phyloP scores from a whole-genome alignment of 2,113 vertebrate genomes.

The Neolamprologus brichardi region DNA sequence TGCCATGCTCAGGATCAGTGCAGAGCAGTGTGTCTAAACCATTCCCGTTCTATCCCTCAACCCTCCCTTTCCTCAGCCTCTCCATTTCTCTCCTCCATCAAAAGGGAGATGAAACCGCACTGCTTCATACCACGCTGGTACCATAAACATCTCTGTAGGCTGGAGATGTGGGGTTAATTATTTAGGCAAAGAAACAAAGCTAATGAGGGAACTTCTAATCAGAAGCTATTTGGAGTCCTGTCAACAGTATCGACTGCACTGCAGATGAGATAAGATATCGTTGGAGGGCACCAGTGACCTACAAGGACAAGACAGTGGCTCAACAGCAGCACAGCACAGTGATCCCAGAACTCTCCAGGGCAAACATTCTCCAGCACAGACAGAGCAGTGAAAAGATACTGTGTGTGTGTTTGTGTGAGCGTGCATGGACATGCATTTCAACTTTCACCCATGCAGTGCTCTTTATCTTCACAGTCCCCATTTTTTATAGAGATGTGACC shows the following conservation, averaged over 20 bases:
- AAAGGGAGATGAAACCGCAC: not conserved
- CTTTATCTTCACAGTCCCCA: constrained; percentile 27
- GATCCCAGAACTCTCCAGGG: constrained; percentile 54
- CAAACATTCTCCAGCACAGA: constrained; percentile 40
- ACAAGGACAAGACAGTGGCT: constrained; percentile 62
- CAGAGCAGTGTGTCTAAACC: constrained; percentile 52
- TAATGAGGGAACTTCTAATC: constrained; percentile 66
- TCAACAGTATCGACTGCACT: constrained; percentile 64
- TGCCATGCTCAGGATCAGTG: constrained; percentile 51
- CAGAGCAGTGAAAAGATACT: not conserved
- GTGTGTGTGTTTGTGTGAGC: not conserved
- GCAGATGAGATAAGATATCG: constrained; percentile 56
- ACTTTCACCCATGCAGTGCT: constrained; percentile 1
- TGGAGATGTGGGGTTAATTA: constrained; percentile 46
- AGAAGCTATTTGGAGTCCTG: constrained; percentile 50
- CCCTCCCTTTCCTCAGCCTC: not conserved
- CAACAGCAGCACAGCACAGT: constrained; percentile 37
- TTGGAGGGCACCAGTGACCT: constrained; percentile 64
- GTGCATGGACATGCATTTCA: not conserved
- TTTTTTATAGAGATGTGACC: constrained; percentile 1
- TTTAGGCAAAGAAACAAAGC: constrained; percentile 59
- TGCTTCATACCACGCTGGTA: not conserved
- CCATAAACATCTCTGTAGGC: constrained; percentile 1
- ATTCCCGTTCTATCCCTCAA: constrained; percentile 4
- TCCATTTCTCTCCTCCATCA: constrained; percentile 14